A percentile compares a stretch with the other conserved stretches of the same genome.
These are phyloP conservation scores for Lepidocyrtoides sp. DNA, from an alignment of 2,888 invertebrate species.

Conservation along the genomic window DNA sequence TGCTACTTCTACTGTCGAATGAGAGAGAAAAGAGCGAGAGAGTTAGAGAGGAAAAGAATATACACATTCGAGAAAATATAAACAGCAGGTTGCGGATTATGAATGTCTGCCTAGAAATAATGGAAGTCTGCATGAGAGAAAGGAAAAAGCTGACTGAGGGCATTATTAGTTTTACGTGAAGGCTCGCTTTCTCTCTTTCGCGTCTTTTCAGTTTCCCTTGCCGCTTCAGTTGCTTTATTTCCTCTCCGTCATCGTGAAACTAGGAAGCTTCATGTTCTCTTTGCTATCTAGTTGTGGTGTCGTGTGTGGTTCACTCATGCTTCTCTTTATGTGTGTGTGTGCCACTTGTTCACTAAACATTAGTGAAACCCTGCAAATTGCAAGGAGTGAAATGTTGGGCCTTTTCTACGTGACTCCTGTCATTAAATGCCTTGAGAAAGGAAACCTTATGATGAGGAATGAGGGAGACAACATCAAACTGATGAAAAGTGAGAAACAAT, in stretches of 20 bases:
- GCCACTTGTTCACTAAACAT: not conserved
- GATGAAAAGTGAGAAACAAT: constrained; percentile 53
- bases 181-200: constrained; percentile 40
- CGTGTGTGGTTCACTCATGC: not conserved
- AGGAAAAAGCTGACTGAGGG: constrained; percentile 55
- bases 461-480: constrained; percentile 47
- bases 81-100: constrained; percentile 57
- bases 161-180: constrained; percentile 72
- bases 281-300: constrained; percentile 24
- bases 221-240: constrained; percentile 49
- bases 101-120: constrained; percentile 58
- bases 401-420: constrained; percentile 70
- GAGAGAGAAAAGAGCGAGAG: too few species aligned
- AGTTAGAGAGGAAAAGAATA: too few species aligned
- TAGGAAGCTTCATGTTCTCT: constrained; percentile 5
- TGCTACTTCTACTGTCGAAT: not conserved
- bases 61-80: constrained; percentile 1
- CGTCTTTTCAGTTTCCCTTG: constrained; percentile 41
- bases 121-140: constrained; percentile 47
- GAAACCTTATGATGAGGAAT: constrained; percentile 31
- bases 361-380: too few species aligned
- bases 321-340: not conserved
- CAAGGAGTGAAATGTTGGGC: constrained; percentile 45
- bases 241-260: not conserved
- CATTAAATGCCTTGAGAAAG: constrained; percentile 62